Percentiles rank a stretch among this genome's conserved stretches.
These are phyloP conservation scores for Cyphomyrmex costatus DNA, from an alignment of 1,140 invertebrate species.

Conservation along the genomic window DNA sequence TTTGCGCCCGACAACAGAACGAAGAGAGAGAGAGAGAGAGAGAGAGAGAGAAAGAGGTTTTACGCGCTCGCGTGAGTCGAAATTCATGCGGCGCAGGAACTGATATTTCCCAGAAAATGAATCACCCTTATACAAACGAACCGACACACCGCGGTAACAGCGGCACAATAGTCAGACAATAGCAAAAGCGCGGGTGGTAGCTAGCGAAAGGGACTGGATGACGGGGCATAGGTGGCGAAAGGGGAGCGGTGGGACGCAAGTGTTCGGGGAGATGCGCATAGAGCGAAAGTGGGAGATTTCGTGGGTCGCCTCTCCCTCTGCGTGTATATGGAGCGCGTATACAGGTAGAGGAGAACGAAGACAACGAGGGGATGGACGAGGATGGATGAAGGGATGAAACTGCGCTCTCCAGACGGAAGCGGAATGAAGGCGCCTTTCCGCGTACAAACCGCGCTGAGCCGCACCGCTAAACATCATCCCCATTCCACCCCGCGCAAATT, in stretches of 20 bases:
- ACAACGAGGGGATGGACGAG: constrained; percentile 12
- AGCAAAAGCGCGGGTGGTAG: constrained; percentile 73
- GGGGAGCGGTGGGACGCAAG: constrained; percentile 58
- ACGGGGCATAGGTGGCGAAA: constrained; percentile 60
- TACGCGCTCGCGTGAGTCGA: constrained; percentile 75
- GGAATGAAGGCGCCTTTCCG: constrained; percentile 68
- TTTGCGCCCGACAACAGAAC: constrained; percentile 23
- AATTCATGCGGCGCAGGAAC: constrained; percentile 82
- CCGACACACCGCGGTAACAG: constrained; percentile 81
- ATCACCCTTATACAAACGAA: constrained; percentile 83
- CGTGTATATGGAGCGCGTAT: neutral
- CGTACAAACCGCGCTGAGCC: constrained; percentile 61
- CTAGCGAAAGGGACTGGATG: constrained; percentile 70
- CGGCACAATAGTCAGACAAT: constrained; percentile 84
- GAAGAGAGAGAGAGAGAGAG: neutral
- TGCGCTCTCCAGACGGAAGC: constrained; percentile 61
- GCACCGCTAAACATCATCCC: constrained; percentile 50
- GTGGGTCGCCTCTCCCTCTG: constrained; percentile 25
- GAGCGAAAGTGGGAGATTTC: constrained; percentile 63
- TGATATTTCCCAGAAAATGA: constrained; percentile 86
- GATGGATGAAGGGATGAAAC: constrained; percentile 53
- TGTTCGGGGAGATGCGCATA: constrained; percentile 63
- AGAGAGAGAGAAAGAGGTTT: constrained; percentile 51
- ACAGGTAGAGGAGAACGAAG: neutral
- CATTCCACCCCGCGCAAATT: constrained; percentile 44